These are phyloP conservation scores for Intellagama lesueurii DNA, from an alignment of 2,797 vertebrate species.

Conservation along the genomic window DNA sequence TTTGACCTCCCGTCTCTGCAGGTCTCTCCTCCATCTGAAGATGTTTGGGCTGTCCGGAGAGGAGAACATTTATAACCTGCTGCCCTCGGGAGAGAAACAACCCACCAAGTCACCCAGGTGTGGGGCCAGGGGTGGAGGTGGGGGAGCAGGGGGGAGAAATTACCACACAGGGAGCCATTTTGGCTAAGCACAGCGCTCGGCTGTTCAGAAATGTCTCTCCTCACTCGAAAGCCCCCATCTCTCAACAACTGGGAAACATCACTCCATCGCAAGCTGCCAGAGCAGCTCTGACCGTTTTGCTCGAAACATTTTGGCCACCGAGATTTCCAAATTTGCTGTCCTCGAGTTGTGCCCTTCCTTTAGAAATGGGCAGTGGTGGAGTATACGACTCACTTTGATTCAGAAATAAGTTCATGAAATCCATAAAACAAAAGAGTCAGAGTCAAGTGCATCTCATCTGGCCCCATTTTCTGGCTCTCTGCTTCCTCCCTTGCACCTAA, in stretches of 20 bases:
- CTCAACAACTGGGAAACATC: not conserved
- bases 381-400: not conserved
- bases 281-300: too few species aligned
- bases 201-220: not conserved
- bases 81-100: not conserved
- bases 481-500: too few species aligned
- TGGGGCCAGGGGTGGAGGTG: not conserved
- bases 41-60: not conserved
- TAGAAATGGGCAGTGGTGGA: not conserved
- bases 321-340: too few species aligned
- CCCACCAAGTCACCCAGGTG: not conserved
- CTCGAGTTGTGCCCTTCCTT: not conserved
- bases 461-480: too few species aligned
- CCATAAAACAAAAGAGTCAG: too few species aligned
- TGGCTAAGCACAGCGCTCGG: not conserved
- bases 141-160: too few species aligned
- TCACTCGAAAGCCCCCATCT: not conserved
- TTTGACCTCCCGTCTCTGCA: not conserved
- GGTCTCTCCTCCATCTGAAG: not conserved
- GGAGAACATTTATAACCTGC: constrained; percentile 21
- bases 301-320: too few species aligned
- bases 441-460: too few species aligned
- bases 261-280: too few species aligned
- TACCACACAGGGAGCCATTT: not conserved
- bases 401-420: not conserved